Evolutionary conservation across 2,888 invertebrate genomes (phyloP).

Genomic region (Dynastes hyllus): DNA sequence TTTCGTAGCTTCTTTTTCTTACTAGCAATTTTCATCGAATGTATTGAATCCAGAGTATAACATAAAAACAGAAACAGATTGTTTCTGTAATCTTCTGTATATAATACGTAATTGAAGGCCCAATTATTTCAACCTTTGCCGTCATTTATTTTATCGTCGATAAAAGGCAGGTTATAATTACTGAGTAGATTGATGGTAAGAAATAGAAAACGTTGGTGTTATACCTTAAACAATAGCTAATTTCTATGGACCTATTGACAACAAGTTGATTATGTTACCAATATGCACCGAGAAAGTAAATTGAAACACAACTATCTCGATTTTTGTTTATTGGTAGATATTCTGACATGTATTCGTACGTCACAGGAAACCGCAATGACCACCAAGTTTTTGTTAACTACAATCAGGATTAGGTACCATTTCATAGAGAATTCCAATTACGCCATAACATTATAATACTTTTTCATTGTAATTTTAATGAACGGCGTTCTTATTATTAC

Average conservation of each 20-base stretch:
- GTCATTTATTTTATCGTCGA: no score
- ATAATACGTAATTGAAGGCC: no score
- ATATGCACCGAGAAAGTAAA: not conserved
- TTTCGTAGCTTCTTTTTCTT: no score
- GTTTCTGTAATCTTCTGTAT: no score
- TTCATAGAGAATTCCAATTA: not conserved
- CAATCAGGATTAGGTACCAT: no score
- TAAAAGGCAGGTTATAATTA: not conserved
- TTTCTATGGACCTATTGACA: not conserved
- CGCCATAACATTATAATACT: not conserved
- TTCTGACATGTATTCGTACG: no score
- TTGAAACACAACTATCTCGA: not conserved
- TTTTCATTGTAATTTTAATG: conserved; percentile 29
- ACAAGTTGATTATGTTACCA: not conserved
- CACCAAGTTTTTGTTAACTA: no score
- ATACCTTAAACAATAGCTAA: not conserved
- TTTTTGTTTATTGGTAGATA: not conserved
- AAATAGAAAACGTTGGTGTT: not conserved
- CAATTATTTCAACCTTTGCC: no score
- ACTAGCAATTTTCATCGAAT: no score
- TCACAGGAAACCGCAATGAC: no score
- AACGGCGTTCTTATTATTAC: conserved; percentile 2
- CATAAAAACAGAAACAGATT: no score
- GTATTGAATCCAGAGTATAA: no score
- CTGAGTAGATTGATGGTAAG: not conserved